Evolutionary conservation across 2,113 vertebrate species (phyloP).

Genomic region (Acanthisitta chloris): DNA sequence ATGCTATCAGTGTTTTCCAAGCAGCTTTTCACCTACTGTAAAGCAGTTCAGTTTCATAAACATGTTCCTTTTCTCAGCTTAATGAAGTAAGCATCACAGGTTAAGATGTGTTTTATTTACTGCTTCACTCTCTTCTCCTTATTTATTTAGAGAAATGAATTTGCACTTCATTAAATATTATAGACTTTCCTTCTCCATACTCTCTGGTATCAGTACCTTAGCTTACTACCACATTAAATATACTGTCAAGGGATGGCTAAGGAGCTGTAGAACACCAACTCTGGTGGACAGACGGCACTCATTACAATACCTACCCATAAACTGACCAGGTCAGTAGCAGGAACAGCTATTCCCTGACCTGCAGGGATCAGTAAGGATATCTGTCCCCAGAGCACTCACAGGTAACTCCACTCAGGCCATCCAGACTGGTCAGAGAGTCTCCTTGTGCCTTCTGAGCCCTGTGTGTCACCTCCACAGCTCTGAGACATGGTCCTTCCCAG

Average conservation of each 20-base stretch:
- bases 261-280: background rate
- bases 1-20: background rate
- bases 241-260: accelerated
- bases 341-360: background rate
- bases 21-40: background rate
- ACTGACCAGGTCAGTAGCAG: background rate
- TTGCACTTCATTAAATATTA: background rate
- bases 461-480: background rate
- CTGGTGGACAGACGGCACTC: background rate
- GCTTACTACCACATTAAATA: background rate
- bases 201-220: background rate
- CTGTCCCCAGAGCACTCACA: accelerated
- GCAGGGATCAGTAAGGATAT: background rate
- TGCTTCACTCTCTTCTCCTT: background rate
- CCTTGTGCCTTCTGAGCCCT: accelerated
- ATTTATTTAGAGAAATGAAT: background rate
- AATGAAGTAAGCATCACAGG: accelerated
- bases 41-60: background rate
- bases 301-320: background rate
- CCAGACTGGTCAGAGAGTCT: background rate
- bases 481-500: accelerated
- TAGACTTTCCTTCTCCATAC: background rate
- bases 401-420: background rate
- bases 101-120: background rate
- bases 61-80: background rate